phyloP scores from a whole-genome alignment of 37 sponge, comb jelly and placozoan species.

The Cladorhizidae sp. region DNA sequence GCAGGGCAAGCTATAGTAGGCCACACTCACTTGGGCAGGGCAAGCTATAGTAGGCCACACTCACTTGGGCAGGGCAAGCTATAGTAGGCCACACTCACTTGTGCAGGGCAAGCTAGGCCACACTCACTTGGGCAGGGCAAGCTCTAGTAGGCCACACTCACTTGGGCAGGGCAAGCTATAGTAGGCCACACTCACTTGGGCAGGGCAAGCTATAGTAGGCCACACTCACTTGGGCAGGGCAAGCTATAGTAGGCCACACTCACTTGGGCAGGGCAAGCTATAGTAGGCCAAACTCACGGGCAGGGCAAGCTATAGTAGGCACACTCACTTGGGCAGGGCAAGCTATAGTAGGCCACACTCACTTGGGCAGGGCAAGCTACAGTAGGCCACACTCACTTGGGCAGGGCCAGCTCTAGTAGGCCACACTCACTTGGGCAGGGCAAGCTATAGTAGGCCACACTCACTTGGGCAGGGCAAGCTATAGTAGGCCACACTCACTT shows the following conservation, averaged over 20 bases:
- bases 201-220: background rate
- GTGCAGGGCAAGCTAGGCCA: no score
- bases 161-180: constrained; percentile 99
- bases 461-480: no score
- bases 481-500: constrained; percentile 8
- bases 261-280: background rate
- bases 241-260: no score
- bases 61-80: background rate
- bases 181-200: no score
- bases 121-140: background rate
- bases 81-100: constrained; percentile 54
- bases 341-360: background rate
- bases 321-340: background rate
- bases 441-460: no score
- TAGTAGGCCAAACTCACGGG: constrained; percentile 60
- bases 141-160: constrained; percentile 14
- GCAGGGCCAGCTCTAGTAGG: background rate
- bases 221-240: constrained; percentile 91
- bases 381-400: no score
- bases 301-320: no score
- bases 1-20: background rate
- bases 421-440: constrained; percentile 87
- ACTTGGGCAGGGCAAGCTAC: constrained; percentile 99
- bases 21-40: constrained; percentile 87
- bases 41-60: no score